Evolutionary conservation across 2,113 vertebrate genomes (phyloP).

Genomic region (Pao palembangensis): DNA sequence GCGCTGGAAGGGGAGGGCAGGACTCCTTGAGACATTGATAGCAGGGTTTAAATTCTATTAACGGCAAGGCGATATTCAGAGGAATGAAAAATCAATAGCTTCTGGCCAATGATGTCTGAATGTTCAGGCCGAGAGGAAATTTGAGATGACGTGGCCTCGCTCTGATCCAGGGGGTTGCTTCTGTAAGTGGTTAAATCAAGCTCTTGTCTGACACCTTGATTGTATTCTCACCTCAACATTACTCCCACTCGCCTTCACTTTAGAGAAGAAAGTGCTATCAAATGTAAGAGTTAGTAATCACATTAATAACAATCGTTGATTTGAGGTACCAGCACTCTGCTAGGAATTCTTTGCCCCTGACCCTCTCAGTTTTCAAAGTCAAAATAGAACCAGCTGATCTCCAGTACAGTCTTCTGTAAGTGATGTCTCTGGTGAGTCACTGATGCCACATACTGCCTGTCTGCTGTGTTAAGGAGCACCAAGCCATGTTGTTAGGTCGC

Average conservation of each 20-base stretch:
- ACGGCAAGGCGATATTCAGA: constrained; percentile 61
- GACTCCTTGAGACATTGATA: constrained; percentile 60
- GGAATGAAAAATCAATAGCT: constrained; percentile 69
- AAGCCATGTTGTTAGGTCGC: constrained; percentile 9
- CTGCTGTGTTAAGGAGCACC: constrained; percentile 16
- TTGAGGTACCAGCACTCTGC: constrained; percentile 42
- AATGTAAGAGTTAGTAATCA: constrained; percentile 47
- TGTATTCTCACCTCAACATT: constrained; percentile 65
- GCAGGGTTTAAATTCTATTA: constrained; percentile 66
- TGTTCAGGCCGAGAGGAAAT: constrained; percentile 76
- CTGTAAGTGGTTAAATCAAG: constrained; percentile 67
- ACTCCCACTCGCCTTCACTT: constrained; percentile 38
- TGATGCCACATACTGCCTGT: constrained; percentile 9
- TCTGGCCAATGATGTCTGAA: constrained; percentile 79
- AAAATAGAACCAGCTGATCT: not conserved
- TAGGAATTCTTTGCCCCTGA: constrained; percentile 32
- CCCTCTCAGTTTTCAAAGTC: constrained; percentile 31
- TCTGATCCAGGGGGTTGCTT: constrained; percentile 35
- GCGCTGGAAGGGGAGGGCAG: constrained; percentile 29
- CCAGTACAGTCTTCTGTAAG: constrained; percentile 7
- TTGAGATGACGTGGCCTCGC: constrained; percentile 70
- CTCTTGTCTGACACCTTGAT: constrained; percentile 64
- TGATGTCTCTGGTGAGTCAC: constrained; percentile 31
- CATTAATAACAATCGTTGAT: constrained; percentile 35
- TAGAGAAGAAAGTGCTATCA: constrained; percentile 40